Evolutionary conservation across 2,888 invertebrate genomes (phyloP), one percentile per base, ranked within the genome.

Genomic region (Platycheirus albimanus): DNA sequence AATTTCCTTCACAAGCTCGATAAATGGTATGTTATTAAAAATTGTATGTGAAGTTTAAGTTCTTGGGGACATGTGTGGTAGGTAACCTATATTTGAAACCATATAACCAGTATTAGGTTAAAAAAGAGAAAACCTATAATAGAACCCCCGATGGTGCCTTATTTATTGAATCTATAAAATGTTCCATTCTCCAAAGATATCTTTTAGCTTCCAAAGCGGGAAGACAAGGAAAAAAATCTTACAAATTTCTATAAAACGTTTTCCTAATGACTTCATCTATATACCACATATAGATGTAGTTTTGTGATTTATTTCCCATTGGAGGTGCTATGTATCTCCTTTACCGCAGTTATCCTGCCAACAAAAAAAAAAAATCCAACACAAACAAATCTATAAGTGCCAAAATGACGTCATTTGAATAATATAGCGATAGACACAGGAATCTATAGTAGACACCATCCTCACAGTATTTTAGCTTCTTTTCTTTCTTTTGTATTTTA

Each of bases 391-490:
- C 13, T 24, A 13, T 47, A 79, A 61, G 38, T 41, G 30, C 45
- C 30, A 79, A 43, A 47, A 20, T 56, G 13, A 80, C 75, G 80
- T 80, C 56, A 76, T 76, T 64, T 30, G 38, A 51, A 58, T 61
- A n/a, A n/a, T n/a, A n/a, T n/a, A n/a, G n/a, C n/a, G n/a, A n/a
- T n/a, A n/a, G n/a, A n/a, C n/a, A n/a, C n/a, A n/a, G n/a, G n/a
- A n/a, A n/a, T n/a, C n/a, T n/a, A n/a, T n/a, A n/a, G n/a, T n/a
- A n/a, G n/a, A n/a, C n/a, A n/a, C n/a, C n/a, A n/a, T n/a, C n/a
- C n/a, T n/a, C n/a, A n/a, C n/a, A n/a, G n/a, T n/a, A n/a, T n/a
- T n/a, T n/a, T n/a, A n/a, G n/a, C n/a, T n/a, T n/a, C n/a, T n/a
- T n/a, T n/a, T n/a, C n/a, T n/a, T n/a, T n/a, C n/a, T n/a, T n/a